Evolutionary conservation across 2,888 invertebrate genomes (phyloP), one percentile per base, ranked within the genome.

Genomic region (Pammene fasciana): DNA sequence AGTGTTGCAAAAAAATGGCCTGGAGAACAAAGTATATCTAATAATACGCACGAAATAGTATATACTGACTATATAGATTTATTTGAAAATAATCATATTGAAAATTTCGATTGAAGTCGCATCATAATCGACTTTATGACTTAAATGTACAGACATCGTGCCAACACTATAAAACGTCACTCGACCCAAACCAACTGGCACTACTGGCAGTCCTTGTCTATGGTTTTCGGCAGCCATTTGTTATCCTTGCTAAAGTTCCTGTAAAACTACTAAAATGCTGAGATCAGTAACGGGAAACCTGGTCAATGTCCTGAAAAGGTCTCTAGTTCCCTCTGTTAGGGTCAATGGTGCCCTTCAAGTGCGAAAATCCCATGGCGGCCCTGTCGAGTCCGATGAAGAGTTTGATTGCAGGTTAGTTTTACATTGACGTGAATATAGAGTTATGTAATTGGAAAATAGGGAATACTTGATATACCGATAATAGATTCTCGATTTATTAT

Each of bases 341-440:
- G 84, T 83, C 71, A 84, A 82, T 78, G 86, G 86, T 66, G 85
- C 85, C 48, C 75, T 85, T 50, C 79, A 87, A 16, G 81, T 84
- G 64, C 83, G 92, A 65, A 82, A 81, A 72, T 65, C 86, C 43
- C 94, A 94, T 76, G 93, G 85, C 10, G 92, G 88, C 11, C 85
- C 93, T 52, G 93, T 93, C 34, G 97, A 97, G 88, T 94, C 96
- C 48, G 97, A 97, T 74, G 97, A 96, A 81, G 96, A 97, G 82
- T 97, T 98, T 88, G 97, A 98, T 88, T 90, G 94, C 78, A 95
- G 95, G 90, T 94, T 90, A 91, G 88, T 73, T 74, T 16, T 62
- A 46, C 68, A 64, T 74, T 75, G 74, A 75, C 75, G 52, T 65
- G 56, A 66, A 73, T 75, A 85, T 82, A 90, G 86, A 90, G 90